A percentile compares a stretch with the other conserved stretches of the same genome.
These are phyloP conservation scores for Frieseomelitta varia DNA, from an alignment of 1,140 invertebrate genomes.

Conservation along the genomic window DNA sequence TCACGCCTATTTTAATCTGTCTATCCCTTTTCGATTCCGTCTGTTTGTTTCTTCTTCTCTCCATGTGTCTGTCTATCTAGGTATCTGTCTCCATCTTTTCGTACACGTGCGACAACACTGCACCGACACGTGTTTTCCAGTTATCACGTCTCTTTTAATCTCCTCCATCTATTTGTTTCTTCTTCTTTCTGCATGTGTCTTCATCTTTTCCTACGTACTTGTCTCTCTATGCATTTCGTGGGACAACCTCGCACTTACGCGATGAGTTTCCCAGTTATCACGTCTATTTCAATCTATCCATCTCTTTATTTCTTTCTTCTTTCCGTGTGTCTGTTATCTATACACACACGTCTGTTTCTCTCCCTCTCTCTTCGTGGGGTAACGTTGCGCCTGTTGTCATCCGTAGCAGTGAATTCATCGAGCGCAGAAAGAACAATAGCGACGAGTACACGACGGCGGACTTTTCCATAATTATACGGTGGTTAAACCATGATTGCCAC, in stretches of 20 bases:
- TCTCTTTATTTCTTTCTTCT: too few relatives aligned
- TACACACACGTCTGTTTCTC: neutral
- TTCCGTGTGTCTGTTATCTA: too few relatives aligned
- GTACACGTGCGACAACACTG: too few relatives aligned
- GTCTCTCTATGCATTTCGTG: too few relatives aligned
- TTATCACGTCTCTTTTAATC: neutral
- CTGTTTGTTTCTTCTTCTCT: neutral
- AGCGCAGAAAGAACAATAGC: conserved; percentile 18
- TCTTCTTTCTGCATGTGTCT: too few relatives aligned
- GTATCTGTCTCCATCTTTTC: neutral
- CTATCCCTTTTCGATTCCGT: neutral
- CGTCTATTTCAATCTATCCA: too few relatives aligned
- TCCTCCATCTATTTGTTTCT: neutral
- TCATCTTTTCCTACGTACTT: too few relatives aligned
- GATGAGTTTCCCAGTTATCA: too few relatives aligned
- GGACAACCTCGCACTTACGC: too few relatives aligned
- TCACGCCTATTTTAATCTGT: too few relatives aligned
- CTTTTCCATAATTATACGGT: conserved; percentile 39
- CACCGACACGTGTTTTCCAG: too few relatives aligned
- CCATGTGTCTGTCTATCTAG: too few relatives aligned
- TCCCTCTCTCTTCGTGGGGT: neutral
- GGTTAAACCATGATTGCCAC: conserved; percentile 35
- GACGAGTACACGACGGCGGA: neutral
- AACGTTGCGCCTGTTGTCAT: conserved; percentile 6
- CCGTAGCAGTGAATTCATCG: conserved; percentile 18